phyloP scores from a whole-genome alignment of 37 sponge, comb jelly and placozoan species.

The Chondrilla cf. caribensis region DNA sequence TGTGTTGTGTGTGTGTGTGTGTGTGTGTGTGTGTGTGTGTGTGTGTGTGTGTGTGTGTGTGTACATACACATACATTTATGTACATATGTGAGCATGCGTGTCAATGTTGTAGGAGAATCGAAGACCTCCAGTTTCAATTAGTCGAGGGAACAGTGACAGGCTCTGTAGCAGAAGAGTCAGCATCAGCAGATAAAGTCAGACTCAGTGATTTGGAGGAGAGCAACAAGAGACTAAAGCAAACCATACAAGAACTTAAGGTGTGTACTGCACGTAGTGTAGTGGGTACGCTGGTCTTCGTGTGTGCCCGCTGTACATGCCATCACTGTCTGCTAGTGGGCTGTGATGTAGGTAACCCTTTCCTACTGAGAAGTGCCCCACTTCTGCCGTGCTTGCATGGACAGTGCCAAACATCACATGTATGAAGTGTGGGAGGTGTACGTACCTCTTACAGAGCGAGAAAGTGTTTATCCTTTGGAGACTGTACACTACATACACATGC shows the following conservation, averaged over 20 bases:
- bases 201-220: not conserved
- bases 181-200: not conserved
- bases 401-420: too few relatives aligned
- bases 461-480: too few relatives aligned
- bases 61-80: not conserved
- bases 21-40: slow-evolving; percentile 12
- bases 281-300: too few relatives aligned
- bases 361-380: too few relatives aligned
- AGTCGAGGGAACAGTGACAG: slow-evolving; percentile 61
- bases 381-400: too few relatives aligned
- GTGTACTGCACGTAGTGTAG: too few relatives aligned
- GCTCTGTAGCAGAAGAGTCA: slow-evolving; percentile 42
- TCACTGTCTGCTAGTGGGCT: too few relatives aligned
- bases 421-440: too few relatives aligned
- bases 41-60: not conserved
- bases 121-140: slow-evolving; percentile 81
- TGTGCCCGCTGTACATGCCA: too few relatives aligned
- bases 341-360: too few relatives aligned
- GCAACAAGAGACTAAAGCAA: not conserved
- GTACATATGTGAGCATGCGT: not conserved
- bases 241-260: slow-evolving; percentile 6
- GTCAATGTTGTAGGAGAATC: slow-evolving; percentile 34
- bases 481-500: too few relatives aligned
- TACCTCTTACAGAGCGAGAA: too few relatives aligned
- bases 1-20: slow-evolving; percentile 18